Conservation (phyloP, 2,113 vertebrate genomes). For the Aramus guarauna region DNA sequence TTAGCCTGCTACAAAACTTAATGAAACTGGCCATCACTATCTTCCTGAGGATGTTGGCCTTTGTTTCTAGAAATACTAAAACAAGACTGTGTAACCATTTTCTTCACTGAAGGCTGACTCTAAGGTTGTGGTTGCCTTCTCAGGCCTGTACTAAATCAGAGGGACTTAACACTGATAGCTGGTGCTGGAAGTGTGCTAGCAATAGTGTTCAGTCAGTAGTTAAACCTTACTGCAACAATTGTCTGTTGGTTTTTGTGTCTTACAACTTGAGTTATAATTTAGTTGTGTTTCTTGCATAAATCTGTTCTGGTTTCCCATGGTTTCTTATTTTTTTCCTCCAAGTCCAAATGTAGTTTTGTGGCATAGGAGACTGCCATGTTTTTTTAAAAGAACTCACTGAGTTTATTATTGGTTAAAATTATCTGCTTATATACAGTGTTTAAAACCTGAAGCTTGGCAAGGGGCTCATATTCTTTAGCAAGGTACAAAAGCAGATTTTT, state of each 20-base stretch:
- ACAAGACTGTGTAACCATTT: neutral
- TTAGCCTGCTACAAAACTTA: neutral
- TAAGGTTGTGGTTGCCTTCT: neutral
- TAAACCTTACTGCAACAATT: neutral
- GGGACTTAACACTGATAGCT: neutral
- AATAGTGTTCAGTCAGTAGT: neutral
- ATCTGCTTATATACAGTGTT: neutral
- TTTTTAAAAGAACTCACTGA: neutral
- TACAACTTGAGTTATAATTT: neutral
- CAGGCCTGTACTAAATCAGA: neutral
- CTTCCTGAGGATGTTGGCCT: neutral
- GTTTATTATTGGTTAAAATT: neutral
- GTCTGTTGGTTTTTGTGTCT: neutral
- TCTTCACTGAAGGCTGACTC: neutral
- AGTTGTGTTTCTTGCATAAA: neutral
- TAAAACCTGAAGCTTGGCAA: neutral
- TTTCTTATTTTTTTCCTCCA: neutral
- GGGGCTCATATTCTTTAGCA: neutral
- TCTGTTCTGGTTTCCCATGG: neutral
- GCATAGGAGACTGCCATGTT: neutral
- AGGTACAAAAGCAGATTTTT: neutral
- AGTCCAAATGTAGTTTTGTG: neutral
- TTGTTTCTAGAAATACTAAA: neutral
- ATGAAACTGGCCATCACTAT: neutral
- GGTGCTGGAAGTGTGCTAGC: neutral